phyloP scores from a whole-genome alignment of 2,888 invertebrate species.

The Fabriciana adippe region DNA sequence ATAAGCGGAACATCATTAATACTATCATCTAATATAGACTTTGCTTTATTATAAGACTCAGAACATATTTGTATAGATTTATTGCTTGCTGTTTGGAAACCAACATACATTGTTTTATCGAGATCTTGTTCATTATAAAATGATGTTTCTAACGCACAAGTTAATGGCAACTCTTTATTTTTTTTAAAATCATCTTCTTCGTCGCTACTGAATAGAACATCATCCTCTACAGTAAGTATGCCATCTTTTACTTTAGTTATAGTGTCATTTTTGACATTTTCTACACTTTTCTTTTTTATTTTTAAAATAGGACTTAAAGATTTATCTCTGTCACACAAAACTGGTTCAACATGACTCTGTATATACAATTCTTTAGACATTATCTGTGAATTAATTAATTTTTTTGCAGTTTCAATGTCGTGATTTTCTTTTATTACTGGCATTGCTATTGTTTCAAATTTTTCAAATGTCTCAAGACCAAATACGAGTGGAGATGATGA shows the following conservation, averaged over 20 bases:
- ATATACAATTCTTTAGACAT: constrained; percentile 46
- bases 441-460: constrained; percentile 61
- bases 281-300: constrained; percentile 24
- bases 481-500: constrained; percentile 52
- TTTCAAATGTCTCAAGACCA: constrained; percentile 63
- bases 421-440: constrained; percentile 53
- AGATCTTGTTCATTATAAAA: constrained; percentile 54
- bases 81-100: constrained; percentile 73
- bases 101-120: constrained; percentile 67
- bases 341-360: constrained; percentile 44
- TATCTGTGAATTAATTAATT: constrained; percentile 64
- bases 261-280: constrained; percentile 17
- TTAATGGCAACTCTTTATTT: constrained; percentile 60
- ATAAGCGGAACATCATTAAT: constrained; percentile 47
- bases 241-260: constrained; percentile 26
- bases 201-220: constrained; percentile 71
- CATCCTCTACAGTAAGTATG: constrained; percentile 51
- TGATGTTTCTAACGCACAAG: constrained; percentile 63
- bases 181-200: constrained; percentile 58
- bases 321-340: constrained; percentile 36
- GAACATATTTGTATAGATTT: constrained; percentile 64
- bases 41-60: constrained; percentile 62
- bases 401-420: constrained; percentile 53
- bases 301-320: constrained; percentile 38
- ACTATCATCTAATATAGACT: constrained; percentile 52